These are phyloP conservation scores for Galerucella nymphaeae DNA, from an alignment of 2,888 invertebrate genomes.

Conservation along the genomic window DNA sequence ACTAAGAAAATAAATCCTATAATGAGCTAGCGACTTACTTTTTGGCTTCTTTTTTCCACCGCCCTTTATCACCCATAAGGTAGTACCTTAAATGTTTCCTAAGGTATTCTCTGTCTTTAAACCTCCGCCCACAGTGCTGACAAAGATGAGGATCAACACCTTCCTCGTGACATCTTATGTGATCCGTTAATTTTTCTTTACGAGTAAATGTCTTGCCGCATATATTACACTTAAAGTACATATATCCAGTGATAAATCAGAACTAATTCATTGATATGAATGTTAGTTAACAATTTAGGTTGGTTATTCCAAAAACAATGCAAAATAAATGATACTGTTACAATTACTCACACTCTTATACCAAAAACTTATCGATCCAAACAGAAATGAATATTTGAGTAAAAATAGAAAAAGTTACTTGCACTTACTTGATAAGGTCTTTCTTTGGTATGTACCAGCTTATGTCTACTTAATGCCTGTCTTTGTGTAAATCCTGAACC, in stretches of 20 bases:
- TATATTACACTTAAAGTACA: conserved; percentile 37
- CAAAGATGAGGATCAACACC: conserved; percentile 40
- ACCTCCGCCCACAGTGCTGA: conserved; percentile 42
- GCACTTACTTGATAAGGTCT: conserved; percentile 34
- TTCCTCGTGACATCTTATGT: conserved; percentile 43
- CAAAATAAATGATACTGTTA: too few relatives aligned
- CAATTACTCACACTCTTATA: too few relatives aligned
- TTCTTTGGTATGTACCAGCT: conserved; percentile 44
- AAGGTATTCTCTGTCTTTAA: conserved; percentile 41
- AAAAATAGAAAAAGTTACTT: too few relatives aligned
- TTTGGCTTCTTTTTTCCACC: conserved; percentile 29
- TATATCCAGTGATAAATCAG: background rate
- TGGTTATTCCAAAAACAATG: too few relatives aligned
- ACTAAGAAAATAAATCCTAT: too few relatives aligned
- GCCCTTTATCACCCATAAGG: conserved; percentile 34
- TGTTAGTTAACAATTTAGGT: too few relatives aligned
- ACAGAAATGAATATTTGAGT: too few relatives aligned
- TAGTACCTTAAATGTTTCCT: conserved; percentile 43
- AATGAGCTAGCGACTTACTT: too few relatives aligned
- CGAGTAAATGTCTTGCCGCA: conserved; percentile 44
- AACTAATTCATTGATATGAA: too few relatives aligned
- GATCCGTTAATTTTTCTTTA: conserved; percentile 44
- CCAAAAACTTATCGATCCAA: too few relatives aligned
- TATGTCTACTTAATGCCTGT: conserved; percentile 41
- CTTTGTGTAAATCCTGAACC: conserved; percentile 43